phyloP scores from a whole-genome alignment of 2,888 invertebrate species.

The Cryptocephalus primarius region DNA sequence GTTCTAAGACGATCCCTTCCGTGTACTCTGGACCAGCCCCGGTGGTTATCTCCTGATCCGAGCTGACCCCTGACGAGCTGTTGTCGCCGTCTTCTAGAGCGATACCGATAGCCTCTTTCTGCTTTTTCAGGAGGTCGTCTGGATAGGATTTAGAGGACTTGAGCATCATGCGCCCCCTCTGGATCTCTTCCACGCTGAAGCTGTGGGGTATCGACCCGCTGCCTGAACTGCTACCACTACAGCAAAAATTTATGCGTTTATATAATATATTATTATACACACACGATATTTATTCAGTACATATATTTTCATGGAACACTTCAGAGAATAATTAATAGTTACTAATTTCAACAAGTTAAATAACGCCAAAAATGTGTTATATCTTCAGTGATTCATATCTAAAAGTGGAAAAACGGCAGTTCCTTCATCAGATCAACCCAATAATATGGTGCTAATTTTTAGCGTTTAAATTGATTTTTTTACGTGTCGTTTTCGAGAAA shows the following conservation, averaged over 20 bases:
- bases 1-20: conserved; percentile 12
- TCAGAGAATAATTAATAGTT: no score
- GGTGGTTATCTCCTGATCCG: conserved; percentile 65
- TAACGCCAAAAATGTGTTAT: no score
- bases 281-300: no score
- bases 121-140: conserved; percentile 58
- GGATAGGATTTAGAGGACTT: conserved; percentile 83
- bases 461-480: no score
- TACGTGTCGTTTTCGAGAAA: no score
- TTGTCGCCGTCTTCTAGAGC: conserved; percentile 68
- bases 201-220: conserved; percentile 74
- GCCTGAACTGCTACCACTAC: conserved; percentile 59
- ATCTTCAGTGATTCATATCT: no score
- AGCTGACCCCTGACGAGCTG: conserved; percentile 79
- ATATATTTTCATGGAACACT: no score
- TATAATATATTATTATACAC: no score
- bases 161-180: conserved; percentile 72
- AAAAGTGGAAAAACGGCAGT: no score
- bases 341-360: no score
- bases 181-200: conserved; percentile 81
- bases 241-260: conserved; percentile 23
- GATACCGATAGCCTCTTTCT: conserved; percentile 34
- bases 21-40: conserved; percentile 42
- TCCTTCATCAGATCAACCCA: no score
- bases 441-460: no score